Conservation (phyloP, 64 coral and sea anemone species). For the Acropora tenuis region DNA sequence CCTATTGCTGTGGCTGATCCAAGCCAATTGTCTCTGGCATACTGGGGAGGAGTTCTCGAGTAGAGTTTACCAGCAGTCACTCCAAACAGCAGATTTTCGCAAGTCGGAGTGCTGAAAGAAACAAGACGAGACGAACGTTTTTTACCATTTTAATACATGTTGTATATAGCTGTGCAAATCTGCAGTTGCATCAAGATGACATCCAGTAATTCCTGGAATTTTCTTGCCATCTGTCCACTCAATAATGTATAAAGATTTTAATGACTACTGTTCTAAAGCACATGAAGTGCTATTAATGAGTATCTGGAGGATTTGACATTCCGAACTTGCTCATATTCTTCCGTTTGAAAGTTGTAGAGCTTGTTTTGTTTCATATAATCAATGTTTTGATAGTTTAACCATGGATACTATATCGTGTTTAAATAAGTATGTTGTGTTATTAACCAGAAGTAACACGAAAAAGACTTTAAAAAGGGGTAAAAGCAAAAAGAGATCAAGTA, state of each 20-base stretch:
- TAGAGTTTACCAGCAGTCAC: conserved; percentile 12
- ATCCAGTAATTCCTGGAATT: not conserved
- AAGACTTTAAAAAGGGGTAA: not conserved
- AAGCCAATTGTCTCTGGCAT: not conserved
- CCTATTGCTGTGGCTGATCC: not conserved
- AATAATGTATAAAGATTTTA: conserved; percentile 1
- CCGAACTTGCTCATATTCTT: not conserved
- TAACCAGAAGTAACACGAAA: too few species aligned
- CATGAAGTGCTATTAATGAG: not conserved
- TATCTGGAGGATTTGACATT: not conserved
- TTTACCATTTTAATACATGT: not conserved
- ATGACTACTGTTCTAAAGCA: not conserved
- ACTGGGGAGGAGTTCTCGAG: not conserved
- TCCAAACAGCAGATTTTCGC: not conserved
- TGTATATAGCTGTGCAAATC: not conserved
- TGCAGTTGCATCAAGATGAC: not conserved
- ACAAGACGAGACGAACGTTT: not conserved
- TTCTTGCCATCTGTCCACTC: not conserved
- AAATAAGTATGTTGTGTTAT: not conserved
- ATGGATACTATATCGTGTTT: not conserved
- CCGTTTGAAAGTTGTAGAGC: not conserved
- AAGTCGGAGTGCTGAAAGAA: not conserved
- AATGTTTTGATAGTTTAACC: not conserved
- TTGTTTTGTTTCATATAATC: not conserved
- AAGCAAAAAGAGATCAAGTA: not conserved